phyloP scores from a whole-genome alignment of 2,113 vertebrate genomes.

The Oreamnos americanus region DNA sequence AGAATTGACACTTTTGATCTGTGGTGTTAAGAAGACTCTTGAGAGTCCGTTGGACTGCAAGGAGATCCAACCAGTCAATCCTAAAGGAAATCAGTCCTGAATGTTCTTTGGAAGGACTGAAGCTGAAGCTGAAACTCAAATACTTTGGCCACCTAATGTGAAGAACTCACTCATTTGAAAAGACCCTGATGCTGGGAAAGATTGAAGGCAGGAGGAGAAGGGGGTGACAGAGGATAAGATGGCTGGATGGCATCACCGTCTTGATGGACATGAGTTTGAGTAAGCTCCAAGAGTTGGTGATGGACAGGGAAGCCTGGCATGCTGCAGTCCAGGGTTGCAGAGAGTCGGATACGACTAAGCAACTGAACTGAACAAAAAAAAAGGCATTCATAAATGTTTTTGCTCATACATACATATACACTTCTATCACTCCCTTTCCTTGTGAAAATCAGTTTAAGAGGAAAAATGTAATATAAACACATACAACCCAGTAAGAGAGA shows the following conservation, averaged over 20 bases:
- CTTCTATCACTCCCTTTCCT: neutral
- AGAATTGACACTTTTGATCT: neutral
- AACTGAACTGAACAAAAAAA: neutral
- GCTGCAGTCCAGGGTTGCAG: neutral
- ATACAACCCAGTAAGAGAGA: neutral
- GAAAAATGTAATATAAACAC: constrained; percentile 14
- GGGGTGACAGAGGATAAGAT: neutral
- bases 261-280: neutral
- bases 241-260: neutral
- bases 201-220: neutral
- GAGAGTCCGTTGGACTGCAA: neutral
- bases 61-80: neutral
- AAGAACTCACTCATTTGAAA: neutral
- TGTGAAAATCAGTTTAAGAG: constrained; percentile 36
- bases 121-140: neutral
- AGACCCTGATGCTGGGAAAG: neutral
- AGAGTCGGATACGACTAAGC: neutral
- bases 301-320: neutral
- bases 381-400: constrained; percentile 16
- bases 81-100: neutral
- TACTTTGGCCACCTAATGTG: neutral
- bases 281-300: neutral
- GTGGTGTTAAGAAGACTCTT: neutral
- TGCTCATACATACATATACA: neutral
- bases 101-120: neutral